Evolutionary conservation across 2,888 invertebrate genomes (phyloP), one percentile per base, ranked within the genome.

Genomic region (Chrysotoxum bicinctum): DNA sequence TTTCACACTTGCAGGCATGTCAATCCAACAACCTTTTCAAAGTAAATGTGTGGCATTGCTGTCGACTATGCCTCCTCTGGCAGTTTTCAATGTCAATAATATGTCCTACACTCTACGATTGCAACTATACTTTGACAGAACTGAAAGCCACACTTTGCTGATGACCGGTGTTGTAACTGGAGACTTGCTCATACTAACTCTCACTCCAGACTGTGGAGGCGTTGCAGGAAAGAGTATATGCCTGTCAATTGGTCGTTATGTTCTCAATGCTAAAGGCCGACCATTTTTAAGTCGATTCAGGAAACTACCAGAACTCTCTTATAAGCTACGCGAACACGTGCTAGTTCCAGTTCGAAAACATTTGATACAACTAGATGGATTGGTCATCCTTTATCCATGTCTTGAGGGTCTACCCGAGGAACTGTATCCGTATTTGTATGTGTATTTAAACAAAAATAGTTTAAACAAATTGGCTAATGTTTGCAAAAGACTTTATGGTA

Each of bases 291-390:
- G 88, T 16, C 88, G 90, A 10, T 90, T 92, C 16, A 88, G 89
- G 2, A 90, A 91, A 72, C 83, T 94, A 45, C 92, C 92, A 87
- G 92, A 93, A 87, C 90, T 94, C 26, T 92, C 93, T 9, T 88
- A 90, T 45, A 92, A 91, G 72, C 92, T 94, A 78, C 94, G 94
- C 88, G 93, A 94, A 87, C 90, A 92, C 72, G 87, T 95, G 26
- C 88, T 93, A 43, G 91, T 93, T 37, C 93, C 94, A 32, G 92
- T 94, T 48, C 94, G 94, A 69, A 93, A 93, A 87, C 92, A 92
- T 87, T 92, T 94, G 87, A 89, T 94, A 19, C 92, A 89, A 72
- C 56, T 19, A 40, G 50, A 73, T 0, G 88, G 90, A 73, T 69
- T 84, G 23, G 90, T 93, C 88, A 78, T 87, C 1, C 48, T 88